phyloP scores from a whole-genome alignment of 2,888 invertebrate species.

The Aproaerema taeniolella region DNA sequence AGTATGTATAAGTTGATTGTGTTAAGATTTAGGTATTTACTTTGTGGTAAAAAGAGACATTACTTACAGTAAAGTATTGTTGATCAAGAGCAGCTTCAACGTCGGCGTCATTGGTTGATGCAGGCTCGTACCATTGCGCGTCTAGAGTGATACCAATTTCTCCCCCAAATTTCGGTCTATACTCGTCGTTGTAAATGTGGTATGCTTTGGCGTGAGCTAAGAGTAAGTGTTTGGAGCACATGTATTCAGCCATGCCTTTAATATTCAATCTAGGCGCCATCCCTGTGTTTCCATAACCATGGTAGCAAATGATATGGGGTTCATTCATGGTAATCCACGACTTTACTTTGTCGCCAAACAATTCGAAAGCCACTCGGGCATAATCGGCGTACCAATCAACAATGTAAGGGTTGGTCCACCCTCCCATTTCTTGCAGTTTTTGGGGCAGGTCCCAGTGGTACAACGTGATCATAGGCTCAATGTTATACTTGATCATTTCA shows the following conservation, averaged over 20 bases:
- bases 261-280: slow-evolving; percentile 42
- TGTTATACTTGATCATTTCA: slow-evolving; percentile 73
- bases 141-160: slow-evolving; percentile 23
- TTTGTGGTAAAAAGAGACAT: too few relatives aligned
- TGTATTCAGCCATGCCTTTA: slow-evolving; percentile 56
- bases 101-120: slow-evolving; percentile 30
- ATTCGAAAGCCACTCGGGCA: slow-evolving; percentile 48
- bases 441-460: slow-evolving; percentile 74
- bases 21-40: too few relatives aligned
- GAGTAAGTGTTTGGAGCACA: slow-evolving; percentile 60
- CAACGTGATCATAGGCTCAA: slow-evolving; percentile 77
- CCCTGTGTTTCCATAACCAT: slow-evolving; percentile 52
- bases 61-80: too few relatives aligned
- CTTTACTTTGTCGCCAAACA: slow-evolving; percentile 65
- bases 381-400: slow-evolving; percentile 64
- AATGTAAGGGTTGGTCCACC: slow-evolving; percentile 60
- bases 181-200: slow-evolving; percentile 47
- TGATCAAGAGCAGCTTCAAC: too few relatives aligned
- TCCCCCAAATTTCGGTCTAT: slow-evolving; percentile 32
- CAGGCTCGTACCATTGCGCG: slow-evolving; percentile 41
- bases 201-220: slow-evolving; percentile 72
- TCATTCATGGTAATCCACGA: slow-evolving; percentile 79
- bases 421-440: slow-evolving; percentile 70
- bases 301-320: slow-evolving; percentile 46
- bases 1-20: background rate